phyloP scores from a whole-genome alignment of 2,113 vertebrate species.

The Campylomormyrus tamandua region DNA sequence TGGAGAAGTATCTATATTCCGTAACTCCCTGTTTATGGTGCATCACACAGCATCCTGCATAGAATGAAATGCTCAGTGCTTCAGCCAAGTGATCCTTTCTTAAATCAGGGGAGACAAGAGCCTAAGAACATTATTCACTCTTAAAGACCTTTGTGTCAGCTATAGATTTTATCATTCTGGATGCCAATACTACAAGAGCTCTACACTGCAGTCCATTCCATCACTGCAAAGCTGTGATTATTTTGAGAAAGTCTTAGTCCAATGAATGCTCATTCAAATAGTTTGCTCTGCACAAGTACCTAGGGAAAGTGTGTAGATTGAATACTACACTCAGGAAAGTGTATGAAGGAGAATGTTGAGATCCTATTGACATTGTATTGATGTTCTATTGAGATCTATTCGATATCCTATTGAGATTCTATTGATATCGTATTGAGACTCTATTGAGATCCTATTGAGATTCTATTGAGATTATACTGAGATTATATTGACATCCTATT shows the following conservation, averaged over 20 bases:
- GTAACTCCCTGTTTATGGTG: background rate
- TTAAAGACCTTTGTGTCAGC: background rate
- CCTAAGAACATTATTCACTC: background rate
- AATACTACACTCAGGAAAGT: background rate
- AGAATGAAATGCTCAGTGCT: background rate
- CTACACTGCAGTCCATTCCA: background rate
- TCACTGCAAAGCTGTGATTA: background rate
- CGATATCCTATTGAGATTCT: background rate
- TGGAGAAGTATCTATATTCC: no score
- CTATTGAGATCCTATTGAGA: background rate
- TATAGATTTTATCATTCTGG: slow-evolving; percentile 1
- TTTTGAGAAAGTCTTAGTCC: background rate
- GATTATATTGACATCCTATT: background rate
- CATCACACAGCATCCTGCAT: background rate
- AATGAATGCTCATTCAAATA: background rate
- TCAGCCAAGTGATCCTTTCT: background rate
- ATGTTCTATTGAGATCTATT: background rate
- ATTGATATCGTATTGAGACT: background rate
- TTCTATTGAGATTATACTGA: background rate
- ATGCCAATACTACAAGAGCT: background rate
- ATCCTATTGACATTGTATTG: background rate
- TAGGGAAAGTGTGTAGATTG: background rate
- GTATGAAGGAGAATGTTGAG: background rate
- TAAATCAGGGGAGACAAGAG: background rate
- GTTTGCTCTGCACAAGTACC: background rate